Evolutionary conservation across 2,113 vertebrate genomes (phyloP).

Genomic region (Muntiacus muntjak): DNA sequence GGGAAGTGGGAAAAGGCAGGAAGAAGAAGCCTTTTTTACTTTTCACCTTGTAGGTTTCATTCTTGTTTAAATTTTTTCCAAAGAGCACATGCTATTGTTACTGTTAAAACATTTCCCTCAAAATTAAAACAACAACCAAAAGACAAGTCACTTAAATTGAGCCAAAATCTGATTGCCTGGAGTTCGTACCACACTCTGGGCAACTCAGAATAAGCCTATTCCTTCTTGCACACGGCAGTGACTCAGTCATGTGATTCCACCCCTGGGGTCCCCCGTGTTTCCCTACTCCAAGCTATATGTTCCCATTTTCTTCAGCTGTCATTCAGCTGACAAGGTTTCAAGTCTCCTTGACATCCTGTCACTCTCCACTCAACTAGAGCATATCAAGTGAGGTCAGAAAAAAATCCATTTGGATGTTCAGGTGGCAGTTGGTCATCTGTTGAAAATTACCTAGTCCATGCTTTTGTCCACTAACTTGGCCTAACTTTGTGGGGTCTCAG

Average conservation of each 20-base stretch:
- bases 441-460: not conserved
- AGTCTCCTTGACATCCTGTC: not conserved
- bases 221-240: not conserved
- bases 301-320: not conserved
- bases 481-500: not conserved
- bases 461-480: not conserved
- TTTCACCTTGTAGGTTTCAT: not conserved
- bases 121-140: not conserved
- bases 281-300: not conserved
- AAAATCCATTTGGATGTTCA: not conserved
- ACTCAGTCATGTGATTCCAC: not conserved
- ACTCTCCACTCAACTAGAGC: not conserved
- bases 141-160: not conserved
- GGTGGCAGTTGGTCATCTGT: not conserved
- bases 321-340: not conserved
- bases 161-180: not conserved
- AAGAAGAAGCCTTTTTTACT: not conserved
- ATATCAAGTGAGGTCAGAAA: not conserved
- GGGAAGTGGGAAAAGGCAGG: not conserved
- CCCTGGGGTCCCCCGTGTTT: not conserved
- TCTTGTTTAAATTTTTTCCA: not conserved
- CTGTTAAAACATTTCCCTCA: not conserved
- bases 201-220: not conserved
- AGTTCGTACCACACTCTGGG: not conserved
- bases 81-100: not conserved